Evolutionary conservation across 2,113 vertebrate genomes (phyloP), one percentile per base, ranked within the genome.

Genomic region (mouse (Mus musculus)): DNA sequence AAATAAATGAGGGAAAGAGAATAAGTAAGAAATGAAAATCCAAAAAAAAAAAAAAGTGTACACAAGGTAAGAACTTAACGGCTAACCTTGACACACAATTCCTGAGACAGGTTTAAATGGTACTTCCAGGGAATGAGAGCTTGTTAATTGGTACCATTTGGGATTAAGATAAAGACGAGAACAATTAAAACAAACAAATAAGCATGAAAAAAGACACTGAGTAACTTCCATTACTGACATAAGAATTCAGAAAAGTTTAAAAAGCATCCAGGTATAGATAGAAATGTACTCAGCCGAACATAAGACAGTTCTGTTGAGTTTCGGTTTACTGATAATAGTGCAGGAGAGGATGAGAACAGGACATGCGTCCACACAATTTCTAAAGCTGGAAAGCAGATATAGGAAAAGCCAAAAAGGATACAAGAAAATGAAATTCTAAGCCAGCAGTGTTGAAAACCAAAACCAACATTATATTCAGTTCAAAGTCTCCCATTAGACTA

Each of bases 341-440:
- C 4, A 75, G 19, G 4, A 26, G 49, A 76, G 65, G 63, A 59
- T 67, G 7, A 30, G 26, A 72, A 59, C 19, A 81, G 19, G 36
- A 71, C 9, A 88, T 39, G 3, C 63, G 3, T 9, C 17, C 61
- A 49, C 0, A 1, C 9, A 14, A 12, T 28, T 78, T 67, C 88
- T 54, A 63, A 84, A 94, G 30, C 36, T 61, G 30, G 63, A 87
- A 87, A 76, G 11, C 3, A 76, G 59, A 42, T 54, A 67, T 3
- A 81, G 4, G 19, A 73, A 85, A 76, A 7, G 89, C 28, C 39
- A 56, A 54, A 81, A 77, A 91, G 17, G 17, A 76, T 28, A 72
- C 6, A 24, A 71, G 20, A 76, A 89, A 96, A 85, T 56, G 10
- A 81, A 91, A 76, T 81, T 81, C 13, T 89, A 92, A 93, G 24